phyloP scores from a whole-genome alignment of 2,797 vertebrate genomes.

The Lophius americanus region DNA sequence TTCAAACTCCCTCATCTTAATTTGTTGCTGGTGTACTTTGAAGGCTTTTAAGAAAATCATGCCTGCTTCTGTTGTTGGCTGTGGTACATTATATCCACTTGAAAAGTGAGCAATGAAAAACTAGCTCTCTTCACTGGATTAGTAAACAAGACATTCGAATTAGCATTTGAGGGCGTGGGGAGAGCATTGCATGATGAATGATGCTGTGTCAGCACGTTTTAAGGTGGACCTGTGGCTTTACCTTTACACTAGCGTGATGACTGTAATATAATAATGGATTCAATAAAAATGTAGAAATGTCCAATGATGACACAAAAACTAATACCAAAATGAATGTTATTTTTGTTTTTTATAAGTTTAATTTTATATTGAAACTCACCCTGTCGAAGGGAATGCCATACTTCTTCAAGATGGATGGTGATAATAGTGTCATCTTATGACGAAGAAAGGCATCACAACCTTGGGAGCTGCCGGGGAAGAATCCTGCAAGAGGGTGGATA shows the following conservation, averaged over 20 bases:
- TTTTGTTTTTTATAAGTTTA: background rate
- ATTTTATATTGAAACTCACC: conserved; percentile 74
- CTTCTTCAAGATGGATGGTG: conserved; percentile 97
- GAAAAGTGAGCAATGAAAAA: too few species aligned
- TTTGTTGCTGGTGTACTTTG: too few species aligned
- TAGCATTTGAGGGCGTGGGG: background rate
- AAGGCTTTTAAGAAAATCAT: too few species aligned
- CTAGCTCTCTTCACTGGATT: background rate
- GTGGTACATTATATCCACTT: too few species aligned
- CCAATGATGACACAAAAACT: too few species aligned
- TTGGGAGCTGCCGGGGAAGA: conserved; percentile 97
- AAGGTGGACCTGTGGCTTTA: background rate
- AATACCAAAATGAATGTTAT: background rate
- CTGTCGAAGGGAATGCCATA: conserved; percentile 96
- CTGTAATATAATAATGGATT: background rate
- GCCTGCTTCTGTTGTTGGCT: too few species aligned
- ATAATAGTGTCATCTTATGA: conserved; percentile 99
- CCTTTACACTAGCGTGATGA: background rate
- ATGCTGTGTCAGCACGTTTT: background rate
- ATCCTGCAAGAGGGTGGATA: conserved; percentile 78
- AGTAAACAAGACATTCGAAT: background rate
- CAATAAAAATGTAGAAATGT: too few species aligned
- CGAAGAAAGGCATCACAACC: conserved; percentile 97
- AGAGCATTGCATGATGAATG: background rate
- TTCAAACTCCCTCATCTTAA: background rate